Evolutionary conservation across 1,140 invertebrate genomes (phyloP).

Genomic region (Pectinophora gossypiella): DNA sequence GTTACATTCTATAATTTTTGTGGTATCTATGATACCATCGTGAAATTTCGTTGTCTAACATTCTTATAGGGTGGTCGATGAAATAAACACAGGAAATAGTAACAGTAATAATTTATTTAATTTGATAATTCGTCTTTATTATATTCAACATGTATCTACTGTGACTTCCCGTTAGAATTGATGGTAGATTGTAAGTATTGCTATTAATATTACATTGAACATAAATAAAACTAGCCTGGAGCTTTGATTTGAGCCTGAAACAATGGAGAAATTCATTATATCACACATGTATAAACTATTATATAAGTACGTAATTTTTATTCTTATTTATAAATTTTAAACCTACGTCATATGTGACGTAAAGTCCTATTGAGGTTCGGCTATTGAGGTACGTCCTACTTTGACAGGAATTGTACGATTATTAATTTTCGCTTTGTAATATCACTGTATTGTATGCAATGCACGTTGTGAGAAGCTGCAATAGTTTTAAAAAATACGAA

Average conservation of each 20-base stretch:
- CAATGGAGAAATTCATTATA: not conserved
- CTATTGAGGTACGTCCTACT: too few species aligned
- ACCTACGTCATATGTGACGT: too few species aligned
- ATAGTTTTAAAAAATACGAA: too few species aligned
- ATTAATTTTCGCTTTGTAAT: not conserved
- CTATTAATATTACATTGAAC: too few species aligned
- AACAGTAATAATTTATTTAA: conserved; percentile 41
- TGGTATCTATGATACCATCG: not conserved
- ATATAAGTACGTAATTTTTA: too few species aligned
- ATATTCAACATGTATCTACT: conserved; percentile 18
- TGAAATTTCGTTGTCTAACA: not conserved
- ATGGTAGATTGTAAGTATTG: not conserved
- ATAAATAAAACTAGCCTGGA: too few species aligned
- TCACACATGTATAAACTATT: too few species aligned
- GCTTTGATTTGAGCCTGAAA: not conserved
- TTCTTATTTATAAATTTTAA: too few species aligned
- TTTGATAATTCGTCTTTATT: conserved; percentile 12
- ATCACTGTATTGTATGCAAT: not conserved
- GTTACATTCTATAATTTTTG: not conserved
- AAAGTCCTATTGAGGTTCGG: too few species aligned
- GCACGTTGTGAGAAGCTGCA: too few species aligned
- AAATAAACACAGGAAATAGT: conserved; percentile 8
- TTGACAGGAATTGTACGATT: not conserved
- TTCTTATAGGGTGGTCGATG: not conserved
- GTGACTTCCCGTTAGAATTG: conserved; percentile 6